Evolutionary conservation across 2,888 invertebrate genomes (phyloP).

Genomic region (Beris chalybata): DNA sequence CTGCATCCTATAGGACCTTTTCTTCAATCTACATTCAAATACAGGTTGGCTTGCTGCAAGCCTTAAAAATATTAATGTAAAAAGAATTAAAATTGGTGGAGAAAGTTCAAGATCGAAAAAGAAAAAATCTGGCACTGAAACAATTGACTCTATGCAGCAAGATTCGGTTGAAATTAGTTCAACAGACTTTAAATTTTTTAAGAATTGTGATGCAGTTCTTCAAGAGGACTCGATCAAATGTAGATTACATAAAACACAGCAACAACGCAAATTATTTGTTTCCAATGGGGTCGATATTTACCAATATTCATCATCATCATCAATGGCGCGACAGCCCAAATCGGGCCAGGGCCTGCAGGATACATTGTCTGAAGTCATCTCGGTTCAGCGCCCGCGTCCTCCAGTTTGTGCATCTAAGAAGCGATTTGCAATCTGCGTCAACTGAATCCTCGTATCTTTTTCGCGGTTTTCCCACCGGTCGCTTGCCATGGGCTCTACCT

Average conservation of each 20-base stretch:
- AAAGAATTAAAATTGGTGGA: neutral
- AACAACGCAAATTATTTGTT: neutral
- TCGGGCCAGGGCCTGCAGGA: too few species aligned
- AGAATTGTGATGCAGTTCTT: neutral
- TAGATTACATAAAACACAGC: neutral
- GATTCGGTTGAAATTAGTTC: neutral
- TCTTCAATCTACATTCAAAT: neutral
- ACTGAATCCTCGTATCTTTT: too few species aligned
- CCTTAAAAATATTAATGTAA: neutral
- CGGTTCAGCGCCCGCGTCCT: too few species aligned
- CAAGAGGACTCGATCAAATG: neutral
- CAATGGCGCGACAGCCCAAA: too few species aligned
- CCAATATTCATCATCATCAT: too few species aligned
- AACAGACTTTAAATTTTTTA: neutral
- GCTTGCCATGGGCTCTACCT: too few species aligned
- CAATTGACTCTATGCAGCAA: neutral
- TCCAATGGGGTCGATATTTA: neutral
- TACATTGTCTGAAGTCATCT: too few species aligned
- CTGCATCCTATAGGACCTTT: neutral
- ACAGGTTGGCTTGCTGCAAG: neutral
- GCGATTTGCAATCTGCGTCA: too few species aligned
- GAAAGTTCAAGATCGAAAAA: neutral
- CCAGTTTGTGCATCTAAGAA: too few species aligned
- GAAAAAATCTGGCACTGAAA: neutral
- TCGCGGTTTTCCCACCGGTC: too few species aligned